Evolutionary conservation across 2,888 invertebrate species (phyloP).

Genomic region (Serripes groenlandicus): DNA sequence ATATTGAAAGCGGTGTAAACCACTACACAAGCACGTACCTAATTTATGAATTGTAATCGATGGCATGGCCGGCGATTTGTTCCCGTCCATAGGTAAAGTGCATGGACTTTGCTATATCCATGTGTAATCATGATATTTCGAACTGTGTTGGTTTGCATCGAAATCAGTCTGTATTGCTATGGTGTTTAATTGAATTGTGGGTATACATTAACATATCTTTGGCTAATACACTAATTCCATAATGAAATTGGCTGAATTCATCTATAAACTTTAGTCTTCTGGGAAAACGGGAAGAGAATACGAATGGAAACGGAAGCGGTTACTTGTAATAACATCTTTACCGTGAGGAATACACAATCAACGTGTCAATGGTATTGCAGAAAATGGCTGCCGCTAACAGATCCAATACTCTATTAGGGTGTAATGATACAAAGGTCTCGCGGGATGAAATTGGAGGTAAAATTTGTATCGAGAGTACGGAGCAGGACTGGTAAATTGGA

Average conservation of each 20-base stretch:
- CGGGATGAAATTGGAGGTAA: constrained; percentile 1
- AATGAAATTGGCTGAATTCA: constrained; percentile 2
- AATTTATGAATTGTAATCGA: too few species aligned
- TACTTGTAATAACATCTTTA: constrained; percentile 14
- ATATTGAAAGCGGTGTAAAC: too few species aligned
- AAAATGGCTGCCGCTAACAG: constrained; percentile 20
- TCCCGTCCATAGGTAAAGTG: too few species aligned
- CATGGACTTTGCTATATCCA: too few species aligned
- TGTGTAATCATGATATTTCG: too few species aligned
- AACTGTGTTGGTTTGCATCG: too few species aligned
- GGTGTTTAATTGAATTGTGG: too few species aligned
- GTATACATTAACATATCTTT: too few species aligned
- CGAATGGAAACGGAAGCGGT: constrained; percentile 19
- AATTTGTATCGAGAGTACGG: too few species aligned
- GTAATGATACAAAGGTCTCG: constrained; percentile 4
- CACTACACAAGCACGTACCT: too few species aligned
- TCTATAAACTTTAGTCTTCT: background rate
- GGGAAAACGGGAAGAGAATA: constrained; percentile 4
- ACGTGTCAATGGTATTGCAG: constrained; percentile 8
- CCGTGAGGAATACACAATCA: constrained; percentile 19
- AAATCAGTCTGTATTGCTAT: too few species aligned
- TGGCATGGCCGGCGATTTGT: too few species aligned
- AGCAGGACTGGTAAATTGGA: background rate
- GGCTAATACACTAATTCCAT: background rate
- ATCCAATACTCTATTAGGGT: constrained; percentile 5